phyloP scores from a whole-genome alignment of 1,140 invertebrate genomes.

The Eulimnadia texana region DNA sequence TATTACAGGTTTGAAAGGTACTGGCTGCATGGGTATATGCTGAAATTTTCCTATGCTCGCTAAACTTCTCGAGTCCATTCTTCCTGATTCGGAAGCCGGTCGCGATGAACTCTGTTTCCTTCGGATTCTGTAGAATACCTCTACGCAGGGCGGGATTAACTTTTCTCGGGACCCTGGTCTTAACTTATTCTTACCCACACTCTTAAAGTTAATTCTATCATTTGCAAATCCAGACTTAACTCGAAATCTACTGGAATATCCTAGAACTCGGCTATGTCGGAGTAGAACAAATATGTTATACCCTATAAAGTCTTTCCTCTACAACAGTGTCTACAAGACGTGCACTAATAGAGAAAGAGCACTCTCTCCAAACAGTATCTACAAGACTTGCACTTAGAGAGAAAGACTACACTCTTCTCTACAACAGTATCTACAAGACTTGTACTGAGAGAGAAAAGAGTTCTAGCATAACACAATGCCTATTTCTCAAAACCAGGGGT shows the following conservation, averaged over 20 bases:
- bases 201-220: neutral
- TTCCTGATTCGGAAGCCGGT: neutral
- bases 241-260: too few species aligned
- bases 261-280: too few species aligned
- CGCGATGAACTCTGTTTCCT: neutral
- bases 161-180: neutral
- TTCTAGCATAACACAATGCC: too few species aligned
- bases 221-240: too few species aligned
- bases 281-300: too few species aligned
- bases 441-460: too few species aligned
- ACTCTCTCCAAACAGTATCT: too few species aligned
- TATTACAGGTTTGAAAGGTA: neutral
- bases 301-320: too few species aligned
- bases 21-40: neutral
- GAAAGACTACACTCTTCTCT: neutral
- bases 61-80: neutral
- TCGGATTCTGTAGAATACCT: neutral
- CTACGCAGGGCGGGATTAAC: neutral
- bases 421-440: too few species aligned
- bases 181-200: neutral
- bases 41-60: neutral
- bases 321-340: too few species aligned
- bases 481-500: neutral
- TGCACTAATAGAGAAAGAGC: too few species aligned
- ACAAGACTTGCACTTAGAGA: too few species aligned